Evolutionary conservation across 1,140 invertebrate species (phyloP).

Genomic region (Euborellia annulipes): DNA sequence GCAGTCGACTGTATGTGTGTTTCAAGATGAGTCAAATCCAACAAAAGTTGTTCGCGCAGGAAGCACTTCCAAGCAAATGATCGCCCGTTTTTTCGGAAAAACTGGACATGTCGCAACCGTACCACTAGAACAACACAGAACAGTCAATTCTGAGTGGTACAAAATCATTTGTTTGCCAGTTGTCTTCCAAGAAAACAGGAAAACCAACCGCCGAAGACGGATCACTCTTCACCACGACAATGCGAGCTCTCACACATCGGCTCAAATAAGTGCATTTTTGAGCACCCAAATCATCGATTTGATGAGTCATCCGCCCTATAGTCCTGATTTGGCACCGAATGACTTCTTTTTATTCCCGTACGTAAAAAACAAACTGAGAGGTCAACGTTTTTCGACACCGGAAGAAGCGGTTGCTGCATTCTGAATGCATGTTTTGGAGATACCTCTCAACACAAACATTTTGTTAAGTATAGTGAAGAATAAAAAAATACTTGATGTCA

Average conservation of each 20-base stretch:
- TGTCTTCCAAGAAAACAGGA: no score
- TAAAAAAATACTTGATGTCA: no score
- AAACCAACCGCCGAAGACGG: no score
- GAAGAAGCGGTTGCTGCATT: not conserved
- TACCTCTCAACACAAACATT: no score
- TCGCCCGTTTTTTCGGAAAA: slow-evolving; percentile 12
- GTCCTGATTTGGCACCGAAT: slow-evolving; percentile 8
- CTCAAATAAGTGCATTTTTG: not conserved
- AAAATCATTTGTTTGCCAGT: no score
- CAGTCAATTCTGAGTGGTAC: slow-evolving; percentile 14
- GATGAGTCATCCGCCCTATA: slow-evolving; percentile 8
- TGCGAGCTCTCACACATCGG: not conserved
- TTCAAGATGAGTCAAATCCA: slow-evolving; percentile 18
- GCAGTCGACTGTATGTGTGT: slow-evolving; percentile 13
- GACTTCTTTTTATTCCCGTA: slow-evolving; percentile 8
- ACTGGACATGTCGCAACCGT: slow-evolving; percentile 9
- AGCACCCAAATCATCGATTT: not conserved
- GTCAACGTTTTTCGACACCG: slow-evolving; percentile 6
- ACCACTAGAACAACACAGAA: slow-evolving; percentile 11
- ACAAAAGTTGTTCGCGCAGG: slow-evolving; percentile 18
- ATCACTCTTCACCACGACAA: no score
- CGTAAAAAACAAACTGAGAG: slow-evolving; percentile 7
- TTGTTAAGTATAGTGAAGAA: no score
- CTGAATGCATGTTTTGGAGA: no score
- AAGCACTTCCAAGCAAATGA: slow-evolving; percentile 13